Evolutionary conservation across 2,888 invertebrate genomes (phyloP).

Genomic region (Parochlus steinenii): DNA sequence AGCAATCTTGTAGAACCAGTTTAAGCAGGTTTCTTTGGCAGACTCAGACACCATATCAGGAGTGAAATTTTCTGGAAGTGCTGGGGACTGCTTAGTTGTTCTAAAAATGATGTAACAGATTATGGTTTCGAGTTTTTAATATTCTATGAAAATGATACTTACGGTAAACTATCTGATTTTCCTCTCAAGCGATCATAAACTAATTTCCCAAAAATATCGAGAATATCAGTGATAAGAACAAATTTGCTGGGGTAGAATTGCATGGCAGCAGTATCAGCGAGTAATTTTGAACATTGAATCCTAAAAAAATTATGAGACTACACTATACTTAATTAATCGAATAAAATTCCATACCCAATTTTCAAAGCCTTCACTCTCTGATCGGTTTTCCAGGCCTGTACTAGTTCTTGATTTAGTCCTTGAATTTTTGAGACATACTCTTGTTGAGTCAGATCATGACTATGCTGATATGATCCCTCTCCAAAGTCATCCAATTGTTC

Average conservation of each 20-base stretch:
- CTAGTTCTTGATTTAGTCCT: conserved; percentile 79
- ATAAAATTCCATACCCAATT: too few species aligned
- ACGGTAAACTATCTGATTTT: conserved; percentile 50
- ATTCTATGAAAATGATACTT: conserved; percentile 18
- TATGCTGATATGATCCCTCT: conserved; percentile 70
- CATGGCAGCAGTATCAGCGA: conserved; percentile 65
- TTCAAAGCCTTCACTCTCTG: conserved; percentile 90
- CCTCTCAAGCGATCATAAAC: conserved; percentile 69
- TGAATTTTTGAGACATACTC: conserved; percentile 81
- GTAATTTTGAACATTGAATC: conserved; percentile 88
- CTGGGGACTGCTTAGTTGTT: conserved; percentile 10
- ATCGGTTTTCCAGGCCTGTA: conserved; percentile 84
- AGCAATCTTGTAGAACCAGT: conserved; percentile 99
- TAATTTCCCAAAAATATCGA: conserved; percentile 85
- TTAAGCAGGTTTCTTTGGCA: conserved; percentile 90
- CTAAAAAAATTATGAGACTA: too few species aligned
- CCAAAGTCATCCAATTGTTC: conserved; percentile 93
- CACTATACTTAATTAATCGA: too few species aligned
- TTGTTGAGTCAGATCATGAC: conserved; percentile 79
- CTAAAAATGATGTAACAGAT: neutral
- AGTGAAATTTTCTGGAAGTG: conserved; percentile 50
- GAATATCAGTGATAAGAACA: conserved; percentile 86
- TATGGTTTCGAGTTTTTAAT: neutral
- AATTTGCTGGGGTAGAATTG: conserved; percentile 98
- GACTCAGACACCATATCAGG: conserved; percentile 65